A percentile compares a stretch with the other conserved stretches of the same genome.
These are phyloP conservation scores for Masnerella sp. DNA, from an alignment of 2,888 invertebrate species.

Conservation along the genomic window DNA sequence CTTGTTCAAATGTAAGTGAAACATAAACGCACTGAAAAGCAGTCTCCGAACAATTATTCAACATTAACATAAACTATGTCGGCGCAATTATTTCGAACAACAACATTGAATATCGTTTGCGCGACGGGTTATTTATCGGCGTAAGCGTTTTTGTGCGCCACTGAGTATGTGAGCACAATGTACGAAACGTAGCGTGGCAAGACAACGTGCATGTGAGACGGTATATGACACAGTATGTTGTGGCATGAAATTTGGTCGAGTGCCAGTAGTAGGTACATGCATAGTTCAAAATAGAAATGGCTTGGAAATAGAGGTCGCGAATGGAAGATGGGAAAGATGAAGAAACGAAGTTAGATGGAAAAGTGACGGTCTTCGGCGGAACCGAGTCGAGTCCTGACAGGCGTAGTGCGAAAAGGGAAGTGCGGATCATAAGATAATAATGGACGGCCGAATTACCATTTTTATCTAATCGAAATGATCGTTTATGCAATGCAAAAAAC, in stretches of 20 bases:
- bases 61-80: conserved; percentile 26
- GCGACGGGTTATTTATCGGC: conserved; percentile 29
- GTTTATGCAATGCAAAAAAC: conserved; percentile 43
- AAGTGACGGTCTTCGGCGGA: conserved; percentile 51
- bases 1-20: no score
- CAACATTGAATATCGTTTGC: conserved; percentile 35
- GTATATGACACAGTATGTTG: conserved; percentile 53
- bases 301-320: conserved; percentile 74
- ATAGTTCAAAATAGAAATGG: conserved; percentile 73
- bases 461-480: conserved; percentile 53
- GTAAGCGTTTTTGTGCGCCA: conserved; percentile 15
- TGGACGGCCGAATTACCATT: conserved; percentile 50
- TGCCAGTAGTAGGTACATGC: conserved; percentile 70
- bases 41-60: conserved; percentile 24
- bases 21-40: no score
- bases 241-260: conserved; percentile 71
- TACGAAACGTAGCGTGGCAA: conserved; percentile 65
- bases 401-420: conserved; percentile 52
- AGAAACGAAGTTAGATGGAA: conserved; percentile 55
- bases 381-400: conserved; percentile 52
- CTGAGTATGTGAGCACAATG: conserved; percentile 66
- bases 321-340: conserved; percentile 58
- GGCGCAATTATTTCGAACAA: conserved; percentile 35
- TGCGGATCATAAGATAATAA: conserved; percentile 56
- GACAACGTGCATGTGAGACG: conserved; percentile 51